These are phyloP conservation scores for Panagrolaimus sp. DNA, from an alignment of 1,140 invertebrate species.

Conservation along the genomic window DNA sequence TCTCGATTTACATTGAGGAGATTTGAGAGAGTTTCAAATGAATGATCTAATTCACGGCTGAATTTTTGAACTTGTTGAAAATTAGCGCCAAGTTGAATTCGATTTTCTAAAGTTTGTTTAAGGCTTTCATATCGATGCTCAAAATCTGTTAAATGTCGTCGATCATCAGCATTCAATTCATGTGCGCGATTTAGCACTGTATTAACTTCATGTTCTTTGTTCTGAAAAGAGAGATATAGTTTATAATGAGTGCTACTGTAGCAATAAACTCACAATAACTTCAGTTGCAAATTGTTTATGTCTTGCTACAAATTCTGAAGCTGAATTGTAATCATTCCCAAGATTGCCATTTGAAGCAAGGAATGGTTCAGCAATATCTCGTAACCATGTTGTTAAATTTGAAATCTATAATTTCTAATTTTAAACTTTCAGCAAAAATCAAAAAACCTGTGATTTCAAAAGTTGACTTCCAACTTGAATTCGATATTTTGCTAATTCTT, in stretches of 20 bases:
- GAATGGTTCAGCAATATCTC: constrained; percentile 40
- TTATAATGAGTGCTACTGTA: background rate
- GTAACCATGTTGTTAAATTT: constrained; percentile 39
- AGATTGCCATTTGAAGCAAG: constrained; percentile 39
- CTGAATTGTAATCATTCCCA: constrained; percentile 29
- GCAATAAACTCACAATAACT: constrained; percentile 21
- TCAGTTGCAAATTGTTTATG: constrained; percentile 45
- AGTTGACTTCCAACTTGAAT: constrained; percentile 32
- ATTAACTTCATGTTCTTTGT: constrained; percentile 24
- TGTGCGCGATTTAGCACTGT: constrained; percentile 19
- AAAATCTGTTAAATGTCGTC: constrained; percentile 18
- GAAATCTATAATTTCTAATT: constrained; percentile 26
- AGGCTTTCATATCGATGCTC: constrained; percentile 33
- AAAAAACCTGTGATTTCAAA: constrained; percentile 22
- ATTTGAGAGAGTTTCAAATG: constrained; percentile 39
- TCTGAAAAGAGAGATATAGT: constrained; percentile 8
- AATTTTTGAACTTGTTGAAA: constrained; percentile 51
- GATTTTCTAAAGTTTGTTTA: constrained; percentile 37
- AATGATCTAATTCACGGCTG: constrained; percentile 43
- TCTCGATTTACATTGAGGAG: constrained; percentile 32
- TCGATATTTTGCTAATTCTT: constrained; percentile 39
- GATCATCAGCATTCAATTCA: constrained; percentile 29
- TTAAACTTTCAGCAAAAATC: background rate
- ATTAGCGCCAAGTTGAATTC: constrained; percentile 39
- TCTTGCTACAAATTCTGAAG: constrained; percentile 37